Conservation (phyloP, 2,113 vertebrate genomes). For the Etheostoma spectabile region DNA sequence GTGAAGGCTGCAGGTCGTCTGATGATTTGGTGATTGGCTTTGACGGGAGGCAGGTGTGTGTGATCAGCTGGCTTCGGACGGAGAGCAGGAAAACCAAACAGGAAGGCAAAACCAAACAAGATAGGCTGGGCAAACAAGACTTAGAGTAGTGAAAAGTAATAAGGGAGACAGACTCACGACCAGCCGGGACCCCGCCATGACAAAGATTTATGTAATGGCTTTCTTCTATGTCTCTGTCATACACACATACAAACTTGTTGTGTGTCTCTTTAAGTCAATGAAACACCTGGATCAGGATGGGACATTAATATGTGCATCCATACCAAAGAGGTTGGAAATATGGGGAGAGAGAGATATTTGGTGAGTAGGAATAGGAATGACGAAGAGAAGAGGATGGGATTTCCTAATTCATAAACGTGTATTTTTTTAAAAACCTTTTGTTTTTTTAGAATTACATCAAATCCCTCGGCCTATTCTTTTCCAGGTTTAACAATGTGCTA, state of each 20-base stretch:
- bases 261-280: background rate
- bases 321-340: background rate
- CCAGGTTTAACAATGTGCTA: background rate
- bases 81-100: too few species aligned
- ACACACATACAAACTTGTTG: background rate
- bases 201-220: slow-evolving; percentile 13
- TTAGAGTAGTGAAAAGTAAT: too few species aligned
- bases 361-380: background rate
- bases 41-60: too few species aligned
- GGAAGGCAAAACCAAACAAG: too few species aligned
- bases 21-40: too few species aligned
- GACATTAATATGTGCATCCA: background rate
- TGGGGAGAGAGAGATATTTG: background rate
- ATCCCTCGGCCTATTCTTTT: background rate
- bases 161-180: too few species aligned
- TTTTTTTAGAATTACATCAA: slow-evolving; percentile 6
- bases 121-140: too few species aligned
- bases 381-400: background rate
- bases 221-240: background rate
- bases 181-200: too few species aligned
- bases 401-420: background rate
- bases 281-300: background rate
- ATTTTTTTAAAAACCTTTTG: background rate
- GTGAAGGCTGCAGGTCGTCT: too few species aligned
- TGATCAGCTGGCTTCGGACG: too few species aligned